Conservation (phyloP, 2,797 vertebrate genomes). For the Danio kyathit region DNA sequence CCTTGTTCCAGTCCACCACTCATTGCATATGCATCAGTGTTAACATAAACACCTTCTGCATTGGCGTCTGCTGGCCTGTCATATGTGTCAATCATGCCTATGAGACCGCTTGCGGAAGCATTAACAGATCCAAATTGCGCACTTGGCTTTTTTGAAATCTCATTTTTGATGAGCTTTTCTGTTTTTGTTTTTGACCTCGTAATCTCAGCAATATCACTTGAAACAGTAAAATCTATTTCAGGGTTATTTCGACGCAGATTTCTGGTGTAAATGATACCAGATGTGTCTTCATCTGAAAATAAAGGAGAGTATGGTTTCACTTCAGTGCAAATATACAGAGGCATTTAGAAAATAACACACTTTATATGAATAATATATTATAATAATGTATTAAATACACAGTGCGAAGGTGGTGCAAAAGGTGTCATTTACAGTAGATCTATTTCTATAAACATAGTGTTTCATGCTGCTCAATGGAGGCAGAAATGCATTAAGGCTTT, state of each 20-base stretch:
- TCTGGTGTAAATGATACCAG: not conserved
- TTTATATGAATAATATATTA: too few relatives aligned
- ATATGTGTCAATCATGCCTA: not conserved
- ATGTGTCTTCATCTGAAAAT: not conserved
- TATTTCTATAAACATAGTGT: too few relatives aligned
- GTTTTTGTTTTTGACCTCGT: too few relatives aligned
- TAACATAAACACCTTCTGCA: rapidly evolving
- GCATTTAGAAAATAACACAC: too few relatives aligned
- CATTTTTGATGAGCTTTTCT: not conserved
- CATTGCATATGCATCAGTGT: rapidly evolving
- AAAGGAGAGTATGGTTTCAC: not conserved
- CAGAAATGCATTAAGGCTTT: too few relatives aligned
- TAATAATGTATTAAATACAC: too few relatives aligned
- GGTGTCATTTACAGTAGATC: too few relatives aligned
- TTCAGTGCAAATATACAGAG: too few relatives aligned
- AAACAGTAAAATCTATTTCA: not conserved
- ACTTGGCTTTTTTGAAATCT: not conserved
- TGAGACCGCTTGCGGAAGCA: rapidly evolving
- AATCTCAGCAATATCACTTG: not conserved
- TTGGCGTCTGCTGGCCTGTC: not conserved
- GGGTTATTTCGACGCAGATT: not conserved
- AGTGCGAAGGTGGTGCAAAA: too few relatives aligned
- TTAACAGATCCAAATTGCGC: not conserved
- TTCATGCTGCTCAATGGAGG: too few relatives aligned
- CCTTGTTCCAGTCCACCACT: not conserved